phyloP scores from a whole-genome alignment of 2,113 vertebrate species.

The Hemiprocne comata region DNA sequence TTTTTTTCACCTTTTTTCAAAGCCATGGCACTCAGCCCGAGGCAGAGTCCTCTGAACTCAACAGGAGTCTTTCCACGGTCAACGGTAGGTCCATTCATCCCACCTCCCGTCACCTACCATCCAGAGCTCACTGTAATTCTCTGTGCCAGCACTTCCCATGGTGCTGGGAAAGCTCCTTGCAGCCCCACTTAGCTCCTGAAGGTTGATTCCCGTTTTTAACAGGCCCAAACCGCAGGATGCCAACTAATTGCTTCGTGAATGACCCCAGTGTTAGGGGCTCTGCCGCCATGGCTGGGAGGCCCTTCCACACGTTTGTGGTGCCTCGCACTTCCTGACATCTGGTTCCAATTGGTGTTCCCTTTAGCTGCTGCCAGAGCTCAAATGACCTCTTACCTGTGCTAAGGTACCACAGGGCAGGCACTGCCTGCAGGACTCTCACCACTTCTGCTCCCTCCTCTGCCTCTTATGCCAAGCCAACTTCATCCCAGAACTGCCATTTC shows the following conservation, averaged over 20 bases:
- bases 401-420: slow-evolving; percentile 7
- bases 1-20: neutral
- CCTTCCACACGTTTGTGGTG: slow-evolving; percentile 49
- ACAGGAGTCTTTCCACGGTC: neutral
- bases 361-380: slow-evolving; percentile 10
- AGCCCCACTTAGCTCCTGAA: neutral
- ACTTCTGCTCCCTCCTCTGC: neutral
- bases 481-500: fast-evolving
- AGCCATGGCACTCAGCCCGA: neutral
- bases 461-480: fast-evolving
- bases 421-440: neutral
- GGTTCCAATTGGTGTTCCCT: slow-evolving; percentile 44
- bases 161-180: neutral
- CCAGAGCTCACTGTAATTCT: neutral
- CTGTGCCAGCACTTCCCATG: neutral
- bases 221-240: slow-evolving; percentile 24
- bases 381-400: slow-evolving; percentile 53
- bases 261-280: slow-evolving; percentile 49
- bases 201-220: neutral
- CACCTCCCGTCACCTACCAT: neutral
- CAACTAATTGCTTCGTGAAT: slow-evolving; percentile 33
- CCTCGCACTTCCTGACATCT: slow-evolving; percentile 69
- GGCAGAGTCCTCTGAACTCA: slow-evolving; percentile 11
- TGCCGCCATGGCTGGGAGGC: slow-evolving; percentile 23
- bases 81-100: neutral